A percentile compares a stretch with the other conserved stretches of the same genome.
These are phyloP conservation scores for Ellobium chinense DNA, from an alignment of 2,888 invertebrate species.

Conservation along the genomic window DNA sequence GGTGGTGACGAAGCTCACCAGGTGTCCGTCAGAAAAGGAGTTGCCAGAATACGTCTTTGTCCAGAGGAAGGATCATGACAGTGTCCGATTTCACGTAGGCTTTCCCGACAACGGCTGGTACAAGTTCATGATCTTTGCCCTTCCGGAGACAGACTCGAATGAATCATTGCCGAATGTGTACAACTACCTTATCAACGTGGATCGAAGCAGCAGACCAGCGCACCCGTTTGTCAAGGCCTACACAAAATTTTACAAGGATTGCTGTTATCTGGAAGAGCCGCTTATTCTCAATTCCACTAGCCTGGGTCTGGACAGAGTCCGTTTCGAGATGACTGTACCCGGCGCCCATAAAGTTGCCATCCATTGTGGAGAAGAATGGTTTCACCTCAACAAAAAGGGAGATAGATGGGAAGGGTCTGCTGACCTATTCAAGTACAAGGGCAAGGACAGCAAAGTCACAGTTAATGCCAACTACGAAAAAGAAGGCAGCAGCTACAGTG, in stretches of 20 bases:
- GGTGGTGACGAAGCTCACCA: slow-evolving; percentile 30
- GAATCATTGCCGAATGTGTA: slow-evolving; percentile 74
- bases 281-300: slow-evolving; percentile 57
- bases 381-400: slow-evolving; percentile 71
- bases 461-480: slow-evolving; percentile 74
- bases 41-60: slow-evolving; percentile 48
- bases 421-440: slow-evolving; percentile 59
- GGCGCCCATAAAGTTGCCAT: slow-evolving; percentile 71
- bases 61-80: slow-evolving; percentile 61
- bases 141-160: slow-evolving; percentile 63
- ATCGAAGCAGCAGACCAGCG: slow-evolving; percentile 47
- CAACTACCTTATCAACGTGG: slow-evolving; percentile 69
- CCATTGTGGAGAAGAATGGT: slow-evolving; percentile 71
- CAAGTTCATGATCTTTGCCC: slow-evolving; percentile 74
- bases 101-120: slow-evolving; percentile 69
- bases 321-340: slow-evolving; percentile 63
- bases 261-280: slow-evolving; percentile 72
- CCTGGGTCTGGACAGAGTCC: background rate
- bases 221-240: slow-evolving; percentile 75
- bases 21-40: slow-evolving; percentile 19
- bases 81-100: slow-evolving; percentile 52
- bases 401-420: slow-evolving; percentile 72
- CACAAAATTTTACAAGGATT: slow-evolving; percentile 73
- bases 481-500: slow-evolving; percentile 74
- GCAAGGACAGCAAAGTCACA: slow-evolving; percentile 70